phyloP scores from a whole-genome alignment of 2,113 vertebrate species.

The Phylloscopus trochiloides region DNA sequence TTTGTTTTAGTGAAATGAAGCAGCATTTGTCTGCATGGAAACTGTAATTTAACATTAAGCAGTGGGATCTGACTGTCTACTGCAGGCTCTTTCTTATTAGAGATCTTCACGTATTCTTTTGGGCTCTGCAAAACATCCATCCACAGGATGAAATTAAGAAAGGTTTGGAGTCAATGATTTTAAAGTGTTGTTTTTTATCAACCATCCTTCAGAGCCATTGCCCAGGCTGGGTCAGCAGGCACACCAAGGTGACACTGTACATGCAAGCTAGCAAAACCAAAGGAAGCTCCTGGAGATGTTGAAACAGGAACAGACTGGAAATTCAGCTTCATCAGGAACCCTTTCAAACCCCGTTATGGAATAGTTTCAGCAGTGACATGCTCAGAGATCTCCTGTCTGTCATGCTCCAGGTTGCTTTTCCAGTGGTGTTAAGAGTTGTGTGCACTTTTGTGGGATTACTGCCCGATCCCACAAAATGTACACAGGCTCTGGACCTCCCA shows the following conservation, averaged over 20 bases:
- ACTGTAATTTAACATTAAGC: conserved; percentile 48
- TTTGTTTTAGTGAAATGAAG: conserved; percentile 57
- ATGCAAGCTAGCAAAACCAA: not conserved
- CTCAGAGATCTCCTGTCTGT: not conserved
- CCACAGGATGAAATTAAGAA: not conserved
- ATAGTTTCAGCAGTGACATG: not conserved
- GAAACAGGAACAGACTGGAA: not conserved
- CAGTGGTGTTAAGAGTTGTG: not conserved
- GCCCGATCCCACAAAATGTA: not conserved
- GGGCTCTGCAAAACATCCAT: not conserved
- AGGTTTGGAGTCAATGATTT: not conserved
- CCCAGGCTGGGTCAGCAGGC: not conserved
- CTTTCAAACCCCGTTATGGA: rapidly evolving
- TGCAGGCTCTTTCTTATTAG: conserved; percentile 37
- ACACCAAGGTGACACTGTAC: not conserved
- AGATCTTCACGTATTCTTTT: not conserved
- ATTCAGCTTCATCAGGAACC: no score
- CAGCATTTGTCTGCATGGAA: conserved; percentile 45
- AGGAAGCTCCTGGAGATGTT: not conserved
- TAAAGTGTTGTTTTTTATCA: not conserved
- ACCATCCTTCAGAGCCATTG: not conserved
- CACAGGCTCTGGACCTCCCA: not conserved
- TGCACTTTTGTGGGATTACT: not conserved
- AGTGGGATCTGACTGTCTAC: conserved; percentile 53
- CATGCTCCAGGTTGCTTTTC: not conserved